These are phyloP conservation scores for Gobio occitaniae DNA, from an alignment of 2,797 vertebrate genomes.

Conservation along the genomic window DNA sequence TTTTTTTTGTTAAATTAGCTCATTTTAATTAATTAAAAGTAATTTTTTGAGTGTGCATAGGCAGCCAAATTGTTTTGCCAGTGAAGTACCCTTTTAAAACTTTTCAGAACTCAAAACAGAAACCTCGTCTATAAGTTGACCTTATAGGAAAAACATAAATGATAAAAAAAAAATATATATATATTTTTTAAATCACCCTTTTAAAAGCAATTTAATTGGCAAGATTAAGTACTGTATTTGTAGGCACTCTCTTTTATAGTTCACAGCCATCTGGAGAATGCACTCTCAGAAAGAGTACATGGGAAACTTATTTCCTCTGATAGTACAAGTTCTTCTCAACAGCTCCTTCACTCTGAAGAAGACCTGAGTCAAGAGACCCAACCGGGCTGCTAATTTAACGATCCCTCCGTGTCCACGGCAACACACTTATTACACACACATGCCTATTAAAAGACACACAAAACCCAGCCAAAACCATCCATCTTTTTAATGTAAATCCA, in stretches of 20 bases:
- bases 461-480: conserved; percentile 49
- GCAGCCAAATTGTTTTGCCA: neutral
- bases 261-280: conserved; percentile 1
- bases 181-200: neutral
- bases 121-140: neutral
- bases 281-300: conserved; percentile 35
- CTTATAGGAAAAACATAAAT: neutral
- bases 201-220: conserved; percentile 9
- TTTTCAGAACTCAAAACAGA: neutral
- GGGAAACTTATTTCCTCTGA: conserved; percentile 46
- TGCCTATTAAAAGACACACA: conserved; percentile 49
- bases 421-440: conserved; percentile 51
- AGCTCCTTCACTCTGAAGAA: conserved; percentile 42
- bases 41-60: neutral
- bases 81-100: neutral
- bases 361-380: conserved; percentile 54
- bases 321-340: conserved; percentile 39
- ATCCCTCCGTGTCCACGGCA: conserved; percentile 55
- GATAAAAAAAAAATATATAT: too few relatives aligned
- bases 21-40: too few relatives aligned
- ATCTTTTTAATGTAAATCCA: conserved; percentile 62
- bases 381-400: conserved; percentile 27
- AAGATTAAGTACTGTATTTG: neutral
- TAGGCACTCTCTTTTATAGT: conserved; percentile 4
- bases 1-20: too few relatives aligned